Conservation (phyloP, 2,888 invertebrate genomes). For the Thymelicus sylvestris region DNA sequence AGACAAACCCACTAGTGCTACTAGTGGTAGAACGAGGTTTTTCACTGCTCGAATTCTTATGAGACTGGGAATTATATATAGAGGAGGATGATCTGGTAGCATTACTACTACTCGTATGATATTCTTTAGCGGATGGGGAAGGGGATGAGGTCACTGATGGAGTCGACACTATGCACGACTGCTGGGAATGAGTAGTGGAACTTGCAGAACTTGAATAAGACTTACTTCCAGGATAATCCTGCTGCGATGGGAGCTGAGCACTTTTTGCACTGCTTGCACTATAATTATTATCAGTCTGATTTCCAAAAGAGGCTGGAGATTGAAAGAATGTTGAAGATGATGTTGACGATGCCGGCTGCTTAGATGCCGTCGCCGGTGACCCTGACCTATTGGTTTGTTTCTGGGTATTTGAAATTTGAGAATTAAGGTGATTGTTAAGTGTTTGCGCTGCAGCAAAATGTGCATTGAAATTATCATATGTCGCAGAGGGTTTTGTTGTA, state of each 20-base stretch:
- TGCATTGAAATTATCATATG: slow-evolving; percentile 89
- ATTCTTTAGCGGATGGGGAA: slow-evolving; percentile 86
- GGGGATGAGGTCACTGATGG: slow-evolving; percentile 82
- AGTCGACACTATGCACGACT: slow-evolving; percentile 90
- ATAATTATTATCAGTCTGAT: slow-evolving; percentile 84
- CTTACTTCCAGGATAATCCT: slow-evolving; percentile 85
- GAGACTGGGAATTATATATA: slow-evolving; percentile 74
- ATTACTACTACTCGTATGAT: slow-evolving; percentile 81
- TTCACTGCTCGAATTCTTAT: slow-evolving; percentile 69
- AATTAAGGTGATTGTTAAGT: slow-evolving; percentile 86
- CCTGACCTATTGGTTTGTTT: slow-evolving; percentile 85
- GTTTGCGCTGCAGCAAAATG: slow-evolving; percentile 88
- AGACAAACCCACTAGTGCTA: slow-evolving; percentile 80
- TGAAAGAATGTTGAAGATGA: slow-evolving; percentile 87
- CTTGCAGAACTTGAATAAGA: slow-evolving; percentile 85
- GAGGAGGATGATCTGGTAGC: slow-evolving; percentile 76
- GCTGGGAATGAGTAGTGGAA: slow-evolving; percentile 86
- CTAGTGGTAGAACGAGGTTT: slow-evolving; percentile 66
- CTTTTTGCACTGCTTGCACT: slow-evolving; percentile 83
- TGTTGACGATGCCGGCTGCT: slow-evolving; percentile 80
- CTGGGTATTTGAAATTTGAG: slow-evolving; percentile 84
- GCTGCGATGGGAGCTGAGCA: slow-evolving; percentile 81
- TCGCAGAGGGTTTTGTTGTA: slow-evolving; percentile 83
- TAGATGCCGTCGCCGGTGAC: slow-evolving; percentile 80
- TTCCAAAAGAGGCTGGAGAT: slow-evolving; percentile 85